Base-by-base conservation (phyloP, 2,113 vertebrate species). In the Lophotis ruficrista region DNA sequence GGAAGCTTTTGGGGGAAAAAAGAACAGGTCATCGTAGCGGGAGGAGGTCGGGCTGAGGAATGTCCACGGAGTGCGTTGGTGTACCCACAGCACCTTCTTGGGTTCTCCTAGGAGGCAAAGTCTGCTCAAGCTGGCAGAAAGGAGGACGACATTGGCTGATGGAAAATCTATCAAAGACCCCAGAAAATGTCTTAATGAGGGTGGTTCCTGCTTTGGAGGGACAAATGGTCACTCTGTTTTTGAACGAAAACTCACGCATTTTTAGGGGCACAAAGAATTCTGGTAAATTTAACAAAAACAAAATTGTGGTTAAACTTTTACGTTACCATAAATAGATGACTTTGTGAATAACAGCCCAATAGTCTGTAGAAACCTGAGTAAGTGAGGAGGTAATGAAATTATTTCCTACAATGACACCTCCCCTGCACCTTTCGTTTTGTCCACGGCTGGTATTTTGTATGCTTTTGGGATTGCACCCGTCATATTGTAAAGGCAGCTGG, bases 21-120 rank as follows among this genome's bases (percentile, higher is more conserved):
- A 31, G 2, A 68, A 6, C 9, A 76, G 28, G 5, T 41, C 4
- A 0, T 75, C 31, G 27, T 23, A 53, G 35, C 0, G 0, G 54
- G n/a, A 53, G 37, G 13, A 48, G 24, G 10, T 37, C 8, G 24
- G 8, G 14, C 10, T 45, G 33, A 76, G 57, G 56, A 70, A 22
- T 14, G 28, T 47, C 57, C 35, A 6, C 51, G 41, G 68, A 41
- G 7, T 20, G 6, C 4, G 1, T 23, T 41, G 27, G 20, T 35
- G 50, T 31, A n/a, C 13, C 9, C 0, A 0, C 15, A 76, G 8
- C 20, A 53, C 13, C 12, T 66, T n/a, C 2, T 10, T 61, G 31
- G 6, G 5, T 83, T 69, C 27, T 77, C 78, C 56, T 30, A 24
- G 54, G 14, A 68, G 10, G 30, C n/a, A 58, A 48, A 89, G 14